phyloP scores from a whole-genome alignment of 1,140 invertebrate genomes.

The Drosophila ananassae region DNA sequence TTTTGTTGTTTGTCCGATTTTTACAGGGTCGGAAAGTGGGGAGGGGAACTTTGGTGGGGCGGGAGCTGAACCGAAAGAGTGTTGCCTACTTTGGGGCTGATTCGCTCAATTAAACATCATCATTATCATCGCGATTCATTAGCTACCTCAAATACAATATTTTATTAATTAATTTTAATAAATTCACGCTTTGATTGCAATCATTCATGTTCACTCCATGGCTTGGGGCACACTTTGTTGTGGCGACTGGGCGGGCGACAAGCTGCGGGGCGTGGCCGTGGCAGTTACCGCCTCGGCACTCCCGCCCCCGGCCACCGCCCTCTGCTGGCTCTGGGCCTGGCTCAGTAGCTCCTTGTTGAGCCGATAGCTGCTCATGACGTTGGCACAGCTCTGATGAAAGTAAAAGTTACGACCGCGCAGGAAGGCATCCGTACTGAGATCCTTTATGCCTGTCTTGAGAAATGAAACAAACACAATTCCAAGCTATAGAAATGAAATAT shows the following conservation, averaged over 20 bases:
- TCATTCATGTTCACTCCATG: slow-evolving; percentile 53
- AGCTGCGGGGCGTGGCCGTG: slow-evolving; percentile 62
- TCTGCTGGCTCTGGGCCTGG: slow-evolving; percentile 64
- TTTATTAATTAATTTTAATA: slow-evolving; percentile 76
- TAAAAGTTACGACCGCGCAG: slow-evolving; percentile 82
- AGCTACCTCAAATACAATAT: slow-evolving; percentile 66
- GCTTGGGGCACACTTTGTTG: slow-evolving; percentile 64
- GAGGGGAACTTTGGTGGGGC: neutral
- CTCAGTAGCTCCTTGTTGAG: slow-evolving; percentile 76
- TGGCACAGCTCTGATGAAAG: slow-evolving; percentile 83
- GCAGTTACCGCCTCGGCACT: slow-evolving; percentile 30
- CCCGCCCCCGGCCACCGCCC: slow-evolving; percentile 25
- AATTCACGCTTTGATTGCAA: slow-evolving; percentile 78
- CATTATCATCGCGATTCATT: slow-evolving; percentile 57
- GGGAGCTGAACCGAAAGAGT: slow-evolving; percentile 16
- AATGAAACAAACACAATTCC: slow-evolving; percentile 21
- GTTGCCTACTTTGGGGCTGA: slow-evolving; percentile 48
- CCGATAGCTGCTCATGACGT: slow-evolving; percentile 81
- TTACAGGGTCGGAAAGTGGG: slow-evolving; percentile 30
- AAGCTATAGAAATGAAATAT: slow-evolving; percentile 16
- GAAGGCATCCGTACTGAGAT: slow-evolving; percentile 79
- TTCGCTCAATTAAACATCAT: slow-evolving; percentile 48
- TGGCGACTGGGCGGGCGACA: slow-evolving; percentile 69
- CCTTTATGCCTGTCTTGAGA: slow-evolving; percentile 84
- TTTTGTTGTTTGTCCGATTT: slow-evolving; percentile 31